phyloP scores from a whole-genome alignment of 2,113 vertebrate genomes.

The Accipiter virgatus region DNA sequence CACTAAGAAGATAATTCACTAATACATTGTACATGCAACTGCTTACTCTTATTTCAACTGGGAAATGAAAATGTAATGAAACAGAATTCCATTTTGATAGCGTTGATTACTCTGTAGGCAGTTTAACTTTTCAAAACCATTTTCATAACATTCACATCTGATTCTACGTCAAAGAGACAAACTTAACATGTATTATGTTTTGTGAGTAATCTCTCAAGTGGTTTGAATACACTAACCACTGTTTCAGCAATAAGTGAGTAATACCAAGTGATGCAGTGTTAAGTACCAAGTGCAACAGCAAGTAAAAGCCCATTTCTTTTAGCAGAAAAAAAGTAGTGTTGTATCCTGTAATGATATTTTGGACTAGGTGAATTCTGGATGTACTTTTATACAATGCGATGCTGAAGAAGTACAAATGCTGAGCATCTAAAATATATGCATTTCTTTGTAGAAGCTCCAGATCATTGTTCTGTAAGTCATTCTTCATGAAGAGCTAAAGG shows the following conservation, averaged over 20 bases:
- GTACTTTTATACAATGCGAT: not conserved
- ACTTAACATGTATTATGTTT: not conserved
- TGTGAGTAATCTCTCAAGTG: not conserved
- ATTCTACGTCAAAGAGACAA: not conserved
- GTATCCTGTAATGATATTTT: not conserved
- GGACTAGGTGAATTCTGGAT: not conserved
- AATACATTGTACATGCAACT: not conserved
- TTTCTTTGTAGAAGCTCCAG: not conserved
- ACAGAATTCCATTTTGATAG: not conserved
- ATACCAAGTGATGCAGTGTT: not conserved
- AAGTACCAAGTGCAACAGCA: not conserved
- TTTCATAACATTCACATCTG: not conserved
- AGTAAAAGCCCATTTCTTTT: not conserved
- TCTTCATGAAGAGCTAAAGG: not conserved
- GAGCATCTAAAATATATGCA: not conserved
- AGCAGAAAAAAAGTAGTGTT: not conserved
- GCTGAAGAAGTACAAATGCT: not conserved
- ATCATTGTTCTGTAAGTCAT: not conserved
- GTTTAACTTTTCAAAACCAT: not conserved
- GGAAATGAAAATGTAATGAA: slow-evolving; percentile 16
- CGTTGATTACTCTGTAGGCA: not conserved
- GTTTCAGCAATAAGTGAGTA: not conserved
- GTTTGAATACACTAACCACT: not conserved
- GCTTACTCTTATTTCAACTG: not conserved
- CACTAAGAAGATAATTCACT: not conserved